Conservation (phyloP, 2,797 vertebrate genomes). For the Staurois parvus region DNA sequence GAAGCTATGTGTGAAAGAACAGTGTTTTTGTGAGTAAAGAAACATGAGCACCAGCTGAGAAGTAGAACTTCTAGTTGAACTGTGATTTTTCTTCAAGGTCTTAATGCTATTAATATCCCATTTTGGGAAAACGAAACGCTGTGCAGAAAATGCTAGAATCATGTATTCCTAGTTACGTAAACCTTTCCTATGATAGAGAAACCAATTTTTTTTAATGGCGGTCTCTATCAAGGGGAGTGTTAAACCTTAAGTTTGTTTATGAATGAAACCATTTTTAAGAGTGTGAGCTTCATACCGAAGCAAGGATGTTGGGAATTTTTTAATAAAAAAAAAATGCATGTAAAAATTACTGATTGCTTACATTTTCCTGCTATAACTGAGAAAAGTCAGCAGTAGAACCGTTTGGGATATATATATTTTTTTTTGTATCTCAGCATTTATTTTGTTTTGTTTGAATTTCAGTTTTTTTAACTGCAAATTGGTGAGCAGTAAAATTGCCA, state of each 20-base stretch:
- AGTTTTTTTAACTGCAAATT: slow-evolving; percentile 81
- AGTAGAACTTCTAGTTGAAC: slow-evolving; percentile 71
- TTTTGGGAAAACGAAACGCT: slow-evolving; percentile 70
- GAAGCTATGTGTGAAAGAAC: slow-evolving; percentile 3
- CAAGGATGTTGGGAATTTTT: slow-evolving; percentile 79
- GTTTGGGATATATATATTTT: slow-evolving; percentile 72
- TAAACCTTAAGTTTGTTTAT: slow-evolving; percentile 90
- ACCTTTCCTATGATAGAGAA: slow-evolving; percentile 57
- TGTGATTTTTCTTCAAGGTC: slow-evolving; percentile 74
- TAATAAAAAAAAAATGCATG: slow-evolving; percentile 85
- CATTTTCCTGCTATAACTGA: slow-evolving; percentile 86
- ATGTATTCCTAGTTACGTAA: slow-evolving; percentile 77
- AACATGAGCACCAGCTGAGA: slow-evolving; percentile 32
- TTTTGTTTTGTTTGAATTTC: slow-evolving; percentile 69
- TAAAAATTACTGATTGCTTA: slow-evolving; percentile 88
- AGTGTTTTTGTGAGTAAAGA: slow-evolving; percentile 7
- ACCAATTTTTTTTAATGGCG: slow-evolving; percentile 22
- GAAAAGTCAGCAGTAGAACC: slow-evolving; percentile 80
- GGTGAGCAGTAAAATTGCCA: slow-evolving; percentile 85
- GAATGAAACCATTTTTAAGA: slow-evolving; percentile 85
- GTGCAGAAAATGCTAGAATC: slow-evolving; percentile 73
- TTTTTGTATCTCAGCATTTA: slow-evolving; percentile 67
- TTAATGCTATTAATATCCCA: slow-evolving; percentile 71
- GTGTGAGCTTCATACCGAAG: slow-evolving; percentile 80
- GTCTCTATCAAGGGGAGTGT: slow-evolving; percentile 44